Evolutionary conservation across 2,797 vertebrate species (phyloP).

Genomic region (Sebastolobus altivelis): DNA sequence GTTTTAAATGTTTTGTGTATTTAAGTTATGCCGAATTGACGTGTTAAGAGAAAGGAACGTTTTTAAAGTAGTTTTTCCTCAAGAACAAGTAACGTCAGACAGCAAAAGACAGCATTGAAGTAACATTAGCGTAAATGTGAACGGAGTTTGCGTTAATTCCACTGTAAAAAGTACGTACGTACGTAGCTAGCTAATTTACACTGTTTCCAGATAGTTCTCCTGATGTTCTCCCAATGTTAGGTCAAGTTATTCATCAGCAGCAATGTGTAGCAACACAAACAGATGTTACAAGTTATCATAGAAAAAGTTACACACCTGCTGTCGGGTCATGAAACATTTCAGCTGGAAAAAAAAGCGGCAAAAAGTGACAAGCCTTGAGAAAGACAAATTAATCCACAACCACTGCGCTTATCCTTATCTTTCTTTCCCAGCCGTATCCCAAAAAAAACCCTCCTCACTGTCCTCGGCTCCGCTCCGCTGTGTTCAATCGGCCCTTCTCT

Average conservation of each 20-base stretch:
- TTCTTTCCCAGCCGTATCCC: neutral
- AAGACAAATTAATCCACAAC: constrained; percentile 50
- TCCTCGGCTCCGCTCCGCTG: neutral
- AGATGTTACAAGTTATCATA: neutral
- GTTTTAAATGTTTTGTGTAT: neutral
- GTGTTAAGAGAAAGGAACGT: accelerated
- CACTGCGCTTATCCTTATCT: neutral
- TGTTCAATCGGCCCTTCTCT: constrained; percentile 12
- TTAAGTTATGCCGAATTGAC: neutral
- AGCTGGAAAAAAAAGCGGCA: constrained; percentile 7
- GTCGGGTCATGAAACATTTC: constrained; percentile 66
- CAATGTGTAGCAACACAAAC: neutral
- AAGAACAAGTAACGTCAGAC: accelerated
- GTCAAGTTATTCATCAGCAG: neutral
- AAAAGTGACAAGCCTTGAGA: neutral
- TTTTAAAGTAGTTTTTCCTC: accelerated
- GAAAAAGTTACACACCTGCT: constrained; percentile 45
- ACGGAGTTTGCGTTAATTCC: neutral
- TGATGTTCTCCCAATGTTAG: neutral
- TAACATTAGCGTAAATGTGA: neutral
- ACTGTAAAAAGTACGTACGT: neutral
- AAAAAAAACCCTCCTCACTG: neutral
- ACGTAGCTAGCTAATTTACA: too few species aligned
- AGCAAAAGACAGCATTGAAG: too few species aligned
- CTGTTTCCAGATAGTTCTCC: neutral